A percentile compares a stretch with the other conserved stretches of the same genome.
Conservation (phyloP, 2,888 invertebrate genomes). For the Dryobota labecula region DNA sequence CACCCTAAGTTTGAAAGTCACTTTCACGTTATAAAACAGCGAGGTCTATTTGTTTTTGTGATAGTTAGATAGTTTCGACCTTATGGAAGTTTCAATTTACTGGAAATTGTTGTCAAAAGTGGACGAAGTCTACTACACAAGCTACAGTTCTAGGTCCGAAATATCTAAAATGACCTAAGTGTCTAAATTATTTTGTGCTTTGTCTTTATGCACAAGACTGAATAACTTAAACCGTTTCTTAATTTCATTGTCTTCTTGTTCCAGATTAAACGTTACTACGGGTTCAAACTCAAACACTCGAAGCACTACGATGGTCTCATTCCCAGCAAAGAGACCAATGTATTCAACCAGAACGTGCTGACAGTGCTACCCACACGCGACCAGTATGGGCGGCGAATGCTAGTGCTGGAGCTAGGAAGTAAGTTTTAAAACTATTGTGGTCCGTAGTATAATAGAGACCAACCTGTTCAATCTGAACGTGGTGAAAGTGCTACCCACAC, state of each 20-base stretch:
- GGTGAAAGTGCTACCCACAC: constrained; percentile 93
- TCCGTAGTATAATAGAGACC: constrained; percentile 83
- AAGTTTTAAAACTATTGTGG: constrained; percentile 76
- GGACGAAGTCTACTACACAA: too few relatives aligned
- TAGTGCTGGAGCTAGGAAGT: constrained; percentile 95
- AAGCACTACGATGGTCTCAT: constrained; percentile 93
- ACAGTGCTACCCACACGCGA: constrained; percentile 95
- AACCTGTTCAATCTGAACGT: constrained; percentile 95
- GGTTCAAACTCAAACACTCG: constrained; percentile 94
- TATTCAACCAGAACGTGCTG: constrained; percentile 94
- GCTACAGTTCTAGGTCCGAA: too few relatives aligned
- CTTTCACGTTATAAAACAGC: too few relatives aligned
- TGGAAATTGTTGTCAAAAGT: too few relatives aligned
- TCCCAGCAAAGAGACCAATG: constrained; percentile 94
- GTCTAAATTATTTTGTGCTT: background rate
- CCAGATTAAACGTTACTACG: constrained; percentile 95
- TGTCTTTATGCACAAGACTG: background rate
- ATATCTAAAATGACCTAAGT: background rate
- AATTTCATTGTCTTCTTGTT: constrained; percentile 21
- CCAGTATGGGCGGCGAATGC: constrained; percentile 94
- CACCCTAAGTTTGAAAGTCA: too few relatives aligned
- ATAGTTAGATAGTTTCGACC: too few relatives aligned
- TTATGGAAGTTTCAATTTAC: too few relatives aligned
- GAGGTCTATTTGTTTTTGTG: too few relatives aligned
- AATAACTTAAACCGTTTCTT: background rate